Evolutionary conservation across 2,113 vertebrate species (phyloP).

Genomic region (Podocnemis expansa): DNA sequence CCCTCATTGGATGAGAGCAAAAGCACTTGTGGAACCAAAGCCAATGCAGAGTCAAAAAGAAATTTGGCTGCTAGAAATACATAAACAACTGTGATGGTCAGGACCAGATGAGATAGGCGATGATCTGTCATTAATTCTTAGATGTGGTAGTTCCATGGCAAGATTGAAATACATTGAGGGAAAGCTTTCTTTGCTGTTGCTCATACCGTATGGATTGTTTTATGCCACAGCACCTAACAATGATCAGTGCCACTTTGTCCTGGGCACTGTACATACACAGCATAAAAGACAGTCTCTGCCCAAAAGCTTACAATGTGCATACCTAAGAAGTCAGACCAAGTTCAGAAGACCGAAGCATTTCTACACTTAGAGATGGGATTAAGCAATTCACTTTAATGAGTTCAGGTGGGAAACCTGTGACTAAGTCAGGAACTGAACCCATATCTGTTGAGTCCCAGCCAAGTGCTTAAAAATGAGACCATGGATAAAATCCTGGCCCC

Average conservation of each 20-base stretch:
- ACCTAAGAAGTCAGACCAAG: rapidly evolving
- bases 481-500: background rate
- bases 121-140: background rate
- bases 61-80: background rate
- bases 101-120: background rate
- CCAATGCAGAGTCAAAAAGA: background rate
- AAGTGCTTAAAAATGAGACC: background rate
- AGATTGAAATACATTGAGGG: background rate
- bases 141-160: background rate
- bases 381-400: rapidly evolving
- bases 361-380: background rate
- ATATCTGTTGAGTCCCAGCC: background rate
- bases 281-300: background rate
- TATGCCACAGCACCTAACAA: background rate
- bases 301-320: background rate
- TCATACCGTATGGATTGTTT: background rate
- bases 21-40: background rate
- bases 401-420: background rate
- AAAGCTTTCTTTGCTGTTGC: background rate
- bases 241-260: background rate
- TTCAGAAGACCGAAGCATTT: background rate
- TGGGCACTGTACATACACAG: background rate
- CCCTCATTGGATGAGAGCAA: background rate
- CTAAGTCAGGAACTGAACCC: background rate
- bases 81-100: background rate